Conservation (phyloP, 1,140 invertebrate genomes). For the Nasonia giraulti region DNA sequence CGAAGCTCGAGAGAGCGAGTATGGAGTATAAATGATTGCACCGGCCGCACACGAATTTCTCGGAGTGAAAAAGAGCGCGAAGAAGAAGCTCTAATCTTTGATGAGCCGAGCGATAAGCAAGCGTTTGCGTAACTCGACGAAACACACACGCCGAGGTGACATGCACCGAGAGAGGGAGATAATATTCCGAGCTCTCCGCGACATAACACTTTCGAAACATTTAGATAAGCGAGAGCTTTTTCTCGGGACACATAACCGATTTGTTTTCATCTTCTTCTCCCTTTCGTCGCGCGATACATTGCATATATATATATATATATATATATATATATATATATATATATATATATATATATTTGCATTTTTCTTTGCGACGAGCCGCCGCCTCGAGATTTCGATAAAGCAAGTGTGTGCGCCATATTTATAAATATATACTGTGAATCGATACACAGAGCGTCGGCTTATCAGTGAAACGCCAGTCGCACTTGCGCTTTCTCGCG, state of each 20-base stretch:
- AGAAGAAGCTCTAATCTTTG: slow-evolving; percentile 41
- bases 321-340: background rate
- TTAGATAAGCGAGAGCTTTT: slow-evolving; percentile 32
- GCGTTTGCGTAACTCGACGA: slow-evolving; percentile 33
- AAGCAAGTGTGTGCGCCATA: background rate
- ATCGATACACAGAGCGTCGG: background rate
- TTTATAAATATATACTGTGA: background rate
- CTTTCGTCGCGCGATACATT: background rate
- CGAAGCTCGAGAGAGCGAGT: no score
- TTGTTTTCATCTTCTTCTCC: background rate
- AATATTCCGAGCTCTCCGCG: slow-evolving; percentile 6
- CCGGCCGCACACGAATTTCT: background rate
- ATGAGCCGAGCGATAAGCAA: slow-evolving; percentile 29
- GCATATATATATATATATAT: background rate
- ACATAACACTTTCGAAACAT: slow-evolving; percentile 40
- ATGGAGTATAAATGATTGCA: background rate
- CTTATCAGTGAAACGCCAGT: background rate
- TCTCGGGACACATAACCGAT: background rate
- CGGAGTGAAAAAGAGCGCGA: slow-evolving; percentile 19
- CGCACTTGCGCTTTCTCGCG: background rate
- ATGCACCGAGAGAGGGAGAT: slow-evolving; percentile 6
- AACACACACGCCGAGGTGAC: background rate
- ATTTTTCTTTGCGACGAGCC: background rate
- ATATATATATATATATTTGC: slow-evolving; percentile 10
- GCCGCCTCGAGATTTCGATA: background rate